Evolutionary conservation across 2,888 invertebrate species (phyloP).

Genomic region (Lycaena phlaeas): DNA sequence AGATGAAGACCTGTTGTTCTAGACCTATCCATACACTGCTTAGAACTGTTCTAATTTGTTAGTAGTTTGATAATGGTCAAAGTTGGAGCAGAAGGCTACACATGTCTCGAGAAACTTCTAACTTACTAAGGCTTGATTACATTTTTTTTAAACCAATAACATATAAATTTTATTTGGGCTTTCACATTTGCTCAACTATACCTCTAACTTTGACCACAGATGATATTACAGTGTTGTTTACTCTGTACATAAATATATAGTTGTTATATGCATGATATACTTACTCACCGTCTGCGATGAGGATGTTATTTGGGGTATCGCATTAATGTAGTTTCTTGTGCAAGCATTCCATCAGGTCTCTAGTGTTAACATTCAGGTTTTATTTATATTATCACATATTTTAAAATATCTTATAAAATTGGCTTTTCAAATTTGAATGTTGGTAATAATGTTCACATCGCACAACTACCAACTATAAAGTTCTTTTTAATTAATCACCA

Average conservation of each 20-base stretch:
- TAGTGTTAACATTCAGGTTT: constrained; percentile 9
- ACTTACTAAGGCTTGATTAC: neutral
- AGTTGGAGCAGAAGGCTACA: constrained; percentile 17
- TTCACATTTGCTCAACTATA: neutral
- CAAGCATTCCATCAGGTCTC: constrained; percentile 59
- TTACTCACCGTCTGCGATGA: constrained; percentile 23
- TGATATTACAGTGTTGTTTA: constrained; percentile 57
- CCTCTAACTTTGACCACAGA: constrained; percentile 35
- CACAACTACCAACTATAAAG: neutral
- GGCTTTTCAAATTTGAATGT: neutral
- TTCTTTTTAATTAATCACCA: no score
- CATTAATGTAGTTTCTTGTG: constrained; percentile 32
- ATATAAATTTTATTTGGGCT: neutral
- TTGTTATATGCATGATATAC: constrained; percentile 26
- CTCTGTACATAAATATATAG: constrained; percentile 51
- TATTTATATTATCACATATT: constrained; percentile 1
- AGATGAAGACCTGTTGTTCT: constrained; percentile 93
- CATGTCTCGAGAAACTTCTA: no score
- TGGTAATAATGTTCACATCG: neutral
- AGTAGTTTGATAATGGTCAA: constrained; percentile 20
- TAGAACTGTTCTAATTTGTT: constrained; percentile 12
- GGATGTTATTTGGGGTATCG: constrained; percentile 17
- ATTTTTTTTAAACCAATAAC: neutral
- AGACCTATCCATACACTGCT: constrained; percentile 34
- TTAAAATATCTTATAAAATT: no score